Evolutionary conservation across 1,140 invertebrate species (phyloP).

Genomic region (Zaprionus davidi): DNA sequence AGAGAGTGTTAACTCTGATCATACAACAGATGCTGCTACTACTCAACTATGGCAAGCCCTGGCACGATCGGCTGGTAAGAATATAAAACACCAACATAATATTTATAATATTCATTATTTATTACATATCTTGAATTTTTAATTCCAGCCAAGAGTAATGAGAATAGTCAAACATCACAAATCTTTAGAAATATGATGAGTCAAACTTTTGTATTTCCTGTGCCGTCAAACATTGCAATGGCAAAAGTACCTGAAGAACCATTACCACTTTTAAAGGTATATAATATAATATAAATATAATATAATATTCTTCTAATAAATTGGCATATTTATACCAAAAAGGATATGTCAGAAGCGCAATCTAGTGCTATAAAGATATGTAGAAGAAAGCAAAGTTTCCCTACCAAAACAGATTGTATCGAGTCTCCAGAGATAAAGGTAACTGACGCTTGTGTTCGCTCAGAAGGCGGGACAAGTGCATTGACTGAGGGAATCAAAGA

Average conservation of each 20-base stretch:
- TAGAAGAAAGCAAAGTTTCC: conserved; percentile 83
- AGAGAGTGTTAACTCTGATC: conserved; percentile 86
- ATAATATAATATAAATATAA: background rate
- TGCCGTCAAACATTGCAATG: conserved; percentile 83
- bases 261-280: conserved; percentile 79
- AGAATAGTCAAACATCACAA: conserved; percentile 89
- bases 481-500: conserved; percentile 62
- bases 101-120: background rate
- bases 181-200: conserved; percentile 89
- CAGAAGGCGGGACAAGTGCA: conserved; percentile 43
- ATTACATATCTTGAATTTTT: background rate
- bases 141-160: conserved; percentile 65
- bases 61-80: conserved; percentile 84
- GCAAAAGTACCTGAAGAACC: conserved; percentile 80
- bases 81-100: background rate
- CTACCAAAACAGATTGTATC: conserved; percentile 72
- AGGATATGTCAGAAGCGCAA: conserved; percentile 72
- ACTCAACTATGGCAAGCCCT: conserved; percentile 86
- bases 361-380: conserved; percentile 68
- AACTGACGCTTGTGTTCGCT: conserved; percentile 48
- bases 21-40: conserved; percentile 86
- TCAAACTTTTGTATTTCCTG: conserved; percentile 89
- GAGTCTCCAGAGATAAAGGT: conserved; percentile 58
- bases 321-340: background rate
- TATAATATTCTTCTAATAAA: conserved; percentile 1